A percentile compares a stretch with the other conserved stretches of the same genome.
These are phyloP conservation scores for Drosophila pullipes DNA, from an alignment of 2,888 invertebrate species.

Conservation along the genomic window DNA sequence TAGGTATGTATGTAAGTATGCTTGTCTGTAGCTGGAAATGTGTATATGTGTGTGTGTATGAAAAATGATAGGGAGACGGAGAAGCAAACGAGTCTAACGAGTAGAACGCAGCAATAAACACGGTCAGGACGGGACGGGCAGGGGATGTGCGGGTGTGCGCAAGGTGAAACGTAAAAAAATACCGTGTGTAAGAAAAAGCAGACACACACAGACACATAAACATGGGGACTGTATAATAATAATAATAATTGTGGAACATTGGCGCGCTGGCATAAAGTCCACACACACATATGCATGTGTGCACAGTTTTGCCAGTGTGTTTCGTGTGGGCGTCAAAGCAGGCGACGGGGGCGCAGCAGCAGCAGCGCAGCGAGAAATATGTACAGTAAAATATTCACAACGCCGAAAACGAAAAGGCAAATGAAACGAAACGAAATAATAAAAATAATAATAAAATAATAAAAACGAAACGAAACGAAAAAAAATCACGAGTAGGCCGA, in stretches of 20 bases:
- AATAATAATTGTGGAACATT: slow-evolving; percentile 77
- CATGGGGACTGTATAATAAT: slow-evolving; percentile 57
- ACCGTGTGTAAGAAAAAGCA: slow-evolving; percentile 49
- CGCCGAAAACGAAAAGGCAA: slow-evolving; percentile 55
- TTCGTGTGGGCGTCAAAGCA: slow-evolving; percentile 48
- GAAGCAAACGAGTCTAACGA: slow-evolving; percentile 72
- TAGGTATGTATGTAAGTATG: slow-evolving; percentile 17
- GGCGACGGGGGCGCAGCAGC: slow-evolving; percentile 25
- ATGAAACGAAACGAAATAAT: slow-evolving; percentile 43
- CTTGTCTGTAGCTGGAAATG: slow-evolving; percentile 14
- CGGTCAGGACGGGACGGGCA: slow-evolving; percentile 7
- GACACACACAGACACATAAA: slow-evolving; percentile 22
- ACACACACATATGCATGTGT: slow-evolving; percentile 20
- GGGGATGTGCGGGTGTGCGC: slow-evolving; percentile 52
- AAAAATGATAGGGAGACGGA: slow-evolving; percentile 68
- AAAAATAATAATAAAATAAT: slow-evolving; percentile 50
- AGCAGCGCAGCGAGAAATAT: slow-evolving; percentile 49
- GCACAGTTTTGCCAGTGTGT: slow-evolving; percentile 32
- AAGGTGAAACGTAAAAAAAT: slow-evolving; percentile 74
- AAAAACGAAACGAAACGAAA: slow-evolving; percentile 16
- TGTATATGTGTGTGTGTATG: slow-evolving; percentile 35
- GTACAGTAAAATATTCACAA: slow-evolving; percentile 62
- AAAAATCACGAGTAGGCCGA: slow-evolving; percentile 80
- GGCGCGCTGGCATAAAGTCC: slow-evolving; percentile 52
- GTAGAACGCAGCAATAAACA: slow-evolving; percentile 63